phyloP scores from a whole-genome alignment of 2,888 invertebrate species.

The Drosophila falleni region DNA sequence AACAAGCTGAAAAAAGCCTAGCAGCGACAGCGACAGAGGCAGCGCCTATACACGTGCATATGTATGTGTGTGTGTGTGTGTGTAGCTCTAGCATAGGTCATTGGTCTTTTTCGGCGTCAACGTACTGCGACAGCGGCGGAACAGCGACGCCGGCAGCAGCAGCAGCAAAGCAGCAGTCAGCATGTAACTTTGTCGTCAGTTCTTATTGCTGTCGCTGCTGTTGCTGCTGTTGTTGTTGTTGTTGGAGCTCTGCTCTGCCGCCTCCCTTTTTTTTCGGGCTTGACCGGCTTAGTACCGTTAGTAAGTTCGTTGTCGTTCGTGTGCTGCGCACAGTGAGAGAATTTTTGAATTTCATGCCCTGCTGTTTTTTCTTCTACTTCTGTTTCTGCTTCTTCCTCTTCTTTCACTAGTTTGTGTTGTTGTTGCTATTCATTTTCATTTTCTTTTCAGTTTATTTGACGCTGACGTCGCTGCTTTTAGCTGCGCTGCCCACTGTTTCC shows the following conservation, averaged over 20 bases:
- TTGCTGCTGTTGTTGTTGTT: slow-evolving; percentile 39
- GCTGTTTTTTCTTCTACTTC: slow-evolving; percentile 15
- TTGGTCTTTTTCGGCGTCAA: slow-evolving; percentile 85
- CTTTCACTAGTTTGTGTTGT: slow-evolving; percentile 17
- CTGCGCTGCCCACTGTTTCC: slow-evolving; percentile 51
- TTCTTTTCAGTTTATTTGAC: slow-evolving; percentile 73
- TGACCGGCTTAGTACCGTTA: slow-evolving; percentile 82
- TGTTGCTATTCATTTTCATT: slow-evolving; percentile 78
- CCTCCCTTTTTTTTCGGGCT: slow-evolving; percentile 62
- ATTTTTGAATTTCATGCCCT: slow-evolving; percentile 63
- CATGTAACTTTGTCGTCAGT: slow-evolving; percentile 81
- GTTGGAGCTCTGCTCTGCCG: slow-evolving; percentile 27
- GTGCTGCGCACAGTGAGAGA: slow-evolving; percentile 58
- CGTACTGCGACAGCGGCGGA: slow-evolving; percentile 79
- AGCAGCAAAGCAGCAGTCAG: slow-evolving; percentile 54
- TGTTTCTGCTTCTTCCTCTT: slow-evolving; percentile 11
- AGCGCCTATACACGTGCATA: slow-evolving; percentile 50
- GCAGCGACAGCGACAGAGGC: slow-evolving; percentile 47
- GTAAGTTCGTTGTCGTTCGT: slow-evolving; percentile 77
- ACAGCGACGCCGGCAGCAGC: slow-evolving; percentile 47
- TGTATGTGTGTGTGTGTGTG: slow-evolving; percentile 29
- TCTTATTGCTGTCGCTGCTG: slow-evolving; percentile 29
- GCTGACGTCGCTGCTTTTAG: slow-evolving; percentile 30
- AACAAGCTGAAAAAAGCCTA: slow-evolving; percentile 49
- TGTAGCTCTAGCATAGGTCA: slow-evolving; percentile 83